Conservation (phyloP, 2,888 invertebrate genomes). For the Meghimatium bilineatum region DNA sequence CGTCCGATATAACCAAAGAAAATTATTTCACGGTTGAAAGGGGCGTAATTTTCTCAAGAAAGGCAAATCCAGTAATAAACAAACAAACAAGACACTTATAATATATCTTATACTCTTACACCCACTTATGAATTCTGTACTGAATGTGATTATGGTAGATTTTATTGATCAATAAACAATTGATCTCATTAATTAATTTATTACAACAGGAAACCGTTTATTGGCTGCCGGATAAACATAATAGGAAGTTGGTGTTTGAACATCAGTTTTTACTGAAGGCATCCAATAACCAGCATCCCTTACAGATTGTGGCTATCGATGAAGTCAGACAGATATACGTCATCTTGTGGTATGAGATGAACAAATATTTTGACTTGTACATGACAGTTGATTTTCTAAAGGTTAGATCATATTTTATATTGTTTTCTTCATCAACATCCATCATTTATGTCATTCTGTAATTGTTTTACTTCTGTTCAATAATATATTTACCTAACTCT, state of each 20-base stretch:
- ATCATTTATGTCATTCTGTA: not conserved
- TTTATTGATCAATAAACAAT: no score
- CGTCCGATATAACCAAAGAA: no score
- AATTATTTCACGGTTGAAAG: no score
- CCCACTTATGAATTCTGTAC: no score
- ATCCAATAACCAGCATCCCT: not conserved
- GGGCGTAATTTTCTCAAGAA: no score
- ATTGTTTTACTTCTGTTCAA: not conserved
- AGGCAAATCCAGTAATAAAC: no score
- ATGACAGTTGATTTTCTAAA: constrained; percentile 18
- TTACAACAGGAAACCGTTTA: not conserved
- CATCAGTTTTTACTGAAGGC: constrained; percentile 40
- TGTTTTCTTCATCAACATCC: not conserved
- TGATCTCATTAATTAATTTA: no score
- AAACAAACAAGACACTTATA: no score
- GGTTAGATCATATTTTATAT: constrained; percentile 6
- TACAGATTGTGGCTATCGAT: constrained; percentile 23
- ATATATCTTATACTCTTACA: no score
- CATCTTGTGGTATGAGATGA: constrained; percentile 2
- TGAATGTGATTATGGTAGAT: no score
- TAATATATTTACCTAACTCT: no score
- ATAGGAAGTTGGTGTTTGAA: not conserved
- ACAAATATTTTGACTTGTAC: constrained; percentile 25
- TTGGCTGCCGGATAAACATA: not conserved
- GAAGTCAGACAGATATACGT: constrained; percentile 22